Conservation (phyloP, 2,888 invertebrate genomes). For the Apodemia zela region DNA sequence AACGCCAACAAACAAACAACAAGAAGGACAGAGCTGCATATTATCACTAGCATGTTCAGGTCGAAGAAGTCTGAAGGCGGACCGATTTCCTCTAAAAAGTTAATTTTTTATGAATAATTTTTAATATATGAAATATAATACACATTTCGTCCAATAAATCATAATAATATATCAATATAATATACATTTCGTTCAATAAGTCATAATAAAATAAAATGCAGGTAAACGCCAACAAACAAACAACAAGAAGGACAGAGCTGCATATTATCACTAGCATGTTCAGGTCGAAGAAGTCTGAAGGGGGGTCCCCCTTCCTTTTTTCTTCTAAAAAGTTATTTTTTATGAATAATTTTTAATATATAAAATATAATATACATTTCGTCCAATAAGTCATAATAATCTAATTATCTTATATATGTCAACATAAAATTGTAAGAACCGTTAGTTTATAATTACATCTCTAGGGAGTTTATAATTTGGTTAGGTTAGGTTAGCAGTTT, state of each 20-base stretch:
- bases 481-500: too few relatives aligned
- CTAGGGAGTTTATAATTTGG: too few relatives aligned
- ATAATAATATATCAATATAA: too few relatives aligned
- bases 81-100: slow-evolving; percentile 64
- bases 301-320: slow-evolving; percentile 73
- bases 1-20: slow-evolving; percentile 67
- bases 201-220: too few relatives aligned
- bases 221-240: slow-evolving; percentile 68
- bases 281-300: slow-evolving; percentile 66
- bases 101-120: background rate
- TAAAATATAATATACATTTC: too few relatives aligned
- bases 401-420: too few relatives aligned
- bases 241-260: slow-evolving; percentile 66
- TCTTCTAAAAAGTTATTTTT: slow-evolving; percentile 49
- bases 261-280: slow-evolving; percentile 76
- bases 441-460: too few relatives aligned
- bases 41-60: slow-evolving; percentile 73
- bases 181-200: too few relatives aligned
- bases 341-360: background rate
- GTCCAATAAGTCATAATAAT: too few relatives aligned
- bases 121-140: background rate
- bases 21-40: slow-evolving; percentile 68
- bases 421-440: too few relatives aligned
- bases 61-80: slow-evolving; percentile 71
- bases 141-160: too few relatives aligned